A percentile compares a stretch with the other conserved stretches of the same genome.
Conservation (phyloP, 2,113 vertebrate species). For the Psittacula cyanocephala region DNA sequence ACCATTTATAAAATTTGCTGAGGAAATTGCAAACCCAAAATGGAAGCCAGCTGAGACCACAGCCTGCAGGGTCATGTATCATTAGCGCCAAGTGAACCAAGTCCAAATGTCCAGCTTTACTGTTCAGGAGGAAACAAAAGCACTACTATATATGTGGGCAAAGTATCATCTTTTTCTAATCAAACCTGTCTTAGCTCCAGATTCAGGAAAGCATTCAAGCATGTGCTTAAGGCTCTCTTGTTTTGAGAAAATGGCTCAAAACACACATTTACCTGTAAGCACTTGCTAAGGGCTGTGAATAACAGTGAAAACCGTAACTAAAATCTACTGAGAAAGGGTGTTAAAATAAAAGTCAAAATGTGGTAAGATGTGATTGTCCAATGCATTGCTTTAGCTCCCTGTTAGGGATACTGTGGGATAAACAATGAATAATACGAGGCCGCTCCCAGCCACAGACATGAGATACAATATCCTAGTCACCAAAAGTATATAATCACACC, state of each 20-base stretch:
- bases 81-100: constrained; percentile 54
- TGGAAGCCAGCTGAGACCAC: constrained; percentile 57
- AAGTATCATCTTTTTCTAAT: constrained; percentile 52
- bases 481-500: background rate
- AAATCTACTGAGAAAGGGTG: background rate
- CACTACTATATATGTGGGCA: constrained; percentile 13
- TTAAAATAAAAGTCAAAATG: background rate
- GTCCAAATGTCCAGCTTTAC: constrained; percentile 52
- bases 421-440: background rate
- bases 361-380: background rate
- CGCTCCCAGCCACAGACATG: background rate
- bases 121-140: constrained; percentile 46
- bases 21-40: constrained; percentile 50
- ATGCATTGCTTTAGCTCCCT: background rate
- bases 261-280: background rate
- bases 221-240: background rate
- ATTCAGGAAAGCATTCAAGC: constrained; percentile 32
- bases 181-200: background rate
- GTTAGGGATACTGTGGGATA: background rate
- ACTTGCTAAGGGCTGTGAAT: constrained; percentile 8
- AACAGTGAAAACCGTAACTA: background rate
- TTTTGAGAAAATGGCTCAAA: constrained; percentile 1
- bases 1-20: constrained; percentile 50
- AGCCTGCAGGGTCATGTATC: constrained; percentile 35
- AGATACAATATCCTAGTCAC: background rate